These are phyloP conservation scores for Cephus pygmeus DNA, from an alignment of 2,888 invertebrate genomes.

Conservation along the genomic window DNA sequence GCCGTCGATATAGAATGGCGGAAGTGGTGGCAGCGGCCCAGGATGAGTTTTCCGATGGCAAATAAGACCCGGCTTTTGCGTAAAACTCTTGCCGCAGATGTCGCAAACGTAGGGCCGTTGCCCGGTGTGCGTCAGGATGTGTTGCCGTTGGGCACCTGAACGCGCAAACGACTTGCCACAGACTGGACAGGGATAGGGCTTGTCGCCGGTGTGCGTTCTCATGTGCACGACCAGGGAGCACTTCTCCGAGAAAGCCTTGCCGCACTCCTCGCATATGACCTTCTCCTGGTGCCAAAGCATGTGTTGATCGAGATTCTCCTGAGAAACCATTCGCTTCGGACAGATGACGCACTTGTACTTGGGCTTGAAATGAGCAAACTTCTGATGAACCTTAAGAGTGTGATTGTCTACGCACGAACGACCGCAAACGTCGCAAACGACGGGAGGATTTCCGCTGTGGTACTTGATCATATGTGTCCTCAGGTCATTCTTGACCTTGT, in stretches of 20 bases:
- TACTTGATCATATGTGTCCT: slow-evolving; percentile 17
- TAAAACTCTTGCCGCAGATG: slow-evolving; percentile 17
- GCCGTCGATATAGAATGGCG: slow-evolving; percentile 13
- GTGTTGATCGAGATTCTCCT: slow-evolving; percentile 14
- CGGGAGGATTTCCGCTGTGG: slow-evolving; percentile 20
- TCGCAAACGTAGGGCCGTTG: slow-evolving; percentile 19
- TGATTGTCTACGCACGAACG: slow-evolving; percentile 15
- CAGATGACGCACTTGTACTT: slow-evolving; percentile 19
- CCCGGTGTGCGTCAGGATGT: slow-evolving; percentile 19
- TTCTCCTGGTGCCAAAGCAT: slow-evolving; percentile 19
- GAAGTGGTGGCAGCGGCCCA: slow-evolving; percentile 17
- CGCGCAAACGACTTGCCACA: slow-evolving; percentile 16
- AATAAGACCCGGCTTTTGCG: slow-evolving; percentile 19
- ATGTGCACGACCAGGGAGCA: slow-evolving; percentile 18
- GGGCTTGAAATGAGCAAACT: slow-evolving; percentile 21
- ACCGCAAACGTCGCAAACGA: slow-evolving; percentile 25
- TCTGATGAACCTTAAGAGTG: slow-evolving; percentile 16
- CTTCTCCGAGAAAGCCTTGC: slow-evolving; percentile 17
- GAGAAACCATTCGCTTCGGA: slow-evolving; percentile 14
- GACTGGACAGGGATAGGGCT: slow-evolving; percentile 18
- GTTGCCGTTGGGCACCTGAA: slow-evolving; percentile 15
- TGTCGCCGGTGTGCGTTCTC: slow-evolving; percentile 21
- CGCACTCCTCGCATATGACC: slow-evolving; percentile 21
- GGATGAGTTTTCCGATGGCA: slow-evolving; percentile 19
- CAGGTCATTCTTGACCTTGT: slow-evolving; percentile 19